Evolutionary conservation across 2,888 invertebrate genomes (phyloP).

Genomic region (Rugalucina vietnamica): DNA sequence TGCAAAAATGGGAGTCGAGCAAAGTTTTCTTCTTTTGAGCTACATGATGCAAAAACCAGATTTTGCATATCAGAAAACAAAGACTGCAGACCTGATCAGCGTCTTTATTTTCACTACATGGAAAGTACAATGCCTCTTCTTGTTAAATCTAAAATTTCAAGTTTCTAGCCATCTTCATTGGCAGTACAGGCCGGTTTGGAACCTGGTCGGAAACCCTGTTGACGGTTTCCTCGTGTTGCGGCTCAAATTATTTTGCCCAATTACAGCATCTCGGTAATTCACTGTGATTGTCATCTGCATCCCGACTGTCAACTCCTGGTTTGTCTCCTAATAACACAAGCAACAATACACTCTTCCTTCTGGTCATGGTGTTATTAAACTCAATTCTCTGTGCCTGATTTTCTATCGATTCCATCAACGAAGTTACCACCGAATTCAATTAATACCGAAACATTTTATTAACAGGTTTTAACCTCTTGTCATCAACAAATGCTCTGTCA

Average conservation of each 20-base stretch:
- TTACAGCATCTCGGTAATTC: constrained; percentile 5
- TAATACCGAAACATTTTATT: constrained; percentile 21
- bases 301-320: constrained; percentile 3
- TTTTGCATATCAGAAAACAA: too few species aligned
- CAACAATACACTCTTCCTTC: constrained; percentile 8
- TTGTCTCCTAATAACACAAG: background rate
- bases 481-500: background rate
- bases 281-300: constrained; percentile 8
- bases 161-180: too few species aligned
- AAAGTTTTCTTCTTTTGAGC: too few species aligned
- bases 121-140: too few species aligned
- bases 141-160: too few species aligned
- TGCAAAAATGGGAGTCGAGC: too few species aligned
- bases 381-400: constrained; percentile 2
- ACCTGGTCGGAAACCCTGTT: too few species aligned
- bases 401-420: constrained; percentile 20
- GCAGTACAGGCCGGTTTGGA: too few species aligned
- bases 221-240: too few species aligned
- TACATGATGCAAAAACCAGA: too few species aligned
- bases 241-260: constrained; percentile 12
- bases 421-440: constrained; percentile 17
- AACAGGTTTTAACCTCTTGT: constrained; percentile 18
- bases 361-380: constrained; percentile 25
- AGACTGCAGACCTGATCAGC: too few species aligned
- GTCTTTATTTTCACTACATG: too few species aligned